Conservation (phyloP, 2,113 vertebrate species). For the Ptilorrhoa leucosticta region DNA sequence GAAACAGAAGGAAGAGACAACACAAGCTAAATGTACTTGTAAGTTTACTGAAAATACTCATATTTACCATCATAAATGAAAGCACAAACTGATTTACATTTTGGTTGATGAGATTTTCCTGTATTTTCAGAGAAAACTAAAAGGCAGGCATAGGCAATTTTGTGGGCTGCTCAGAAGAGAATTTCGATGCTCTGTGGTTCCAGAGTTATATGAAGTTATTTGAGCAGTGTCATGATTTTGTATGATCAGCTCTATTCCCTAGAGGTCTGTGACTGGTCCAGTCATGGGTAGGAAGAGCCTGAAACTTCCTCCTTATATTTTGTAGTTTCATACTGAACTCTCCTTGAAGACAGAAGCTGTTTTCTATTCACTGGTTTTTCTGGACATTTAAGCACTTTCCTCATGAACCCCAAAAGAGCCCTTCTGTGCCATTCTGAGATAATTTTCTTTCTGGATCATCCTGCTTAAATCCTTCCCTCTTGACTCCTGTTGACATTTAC, state of each 20-base stretch:
- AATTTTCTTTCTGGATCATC: neutral
- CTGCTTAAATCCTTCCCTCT: neutral
- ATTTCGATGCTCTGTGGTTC: neutral
- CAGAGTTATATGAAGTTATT: neutral
- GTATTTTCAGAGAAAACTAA: neutral
- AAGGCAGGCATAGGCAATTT: neutral
- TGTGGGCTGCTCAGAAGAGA: neutral
- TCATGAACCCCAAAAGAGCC: neutral
- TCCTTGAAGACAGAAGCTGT: neutral
- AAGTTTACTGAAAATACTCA: neutral
- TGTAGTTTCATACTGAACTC: neutral
- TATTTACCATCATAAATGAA: neutral
- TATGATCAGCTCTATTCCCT: neutral
- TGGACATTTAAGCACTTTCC: neutral
- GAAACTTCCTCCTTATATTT: neutral
- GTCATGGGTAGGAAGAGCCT: neutral
- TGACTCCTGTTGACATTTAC: neutral
- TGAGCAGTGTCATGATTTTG: neutral
- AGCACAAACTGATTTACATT: neutral
- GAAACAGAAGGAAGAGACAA: neutral
- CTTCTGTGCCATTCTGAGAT: neutral
- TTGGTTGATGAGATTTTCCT: neutral
- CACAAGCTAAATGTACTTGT: neutral
- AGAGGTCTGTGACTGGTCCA: neutral
- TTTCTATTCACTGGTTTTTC: slow-evolving; percentile 10